A percentile compares a stretch with the other conserved stretches of the same genome.
Evolutionary conservation across 2,888 invertebrate species (phyloP).

Genomic region (Caenorhabditis afra): DNA sequence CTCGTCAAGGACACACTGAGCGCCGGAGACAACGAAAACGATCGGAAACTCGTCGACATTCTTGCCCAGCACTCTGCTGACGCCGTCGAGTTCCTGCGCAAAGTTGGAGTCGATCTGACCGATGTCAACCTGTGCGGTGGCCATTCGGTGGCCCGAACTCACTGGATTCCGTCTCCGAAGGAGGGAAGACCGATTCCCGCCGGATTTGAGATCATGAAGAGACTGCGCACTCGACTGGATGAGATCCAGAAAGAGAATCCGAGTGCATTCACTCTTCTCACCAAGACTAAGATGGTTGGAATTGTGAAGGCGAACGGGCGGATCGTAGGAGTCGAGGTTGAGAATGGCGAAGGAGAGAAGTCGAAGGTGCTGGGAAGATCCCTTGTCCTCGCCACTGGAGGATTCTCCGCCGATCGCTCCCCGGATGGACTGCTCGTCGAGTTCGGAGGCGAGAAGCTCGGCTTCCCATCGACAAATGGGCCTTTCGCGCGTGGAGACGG

Average conservation of each 20-base stretch:
- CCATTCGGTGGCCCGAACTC: slow-evolving; percentile 79
- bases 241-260: slow-evolving; percentile 67
- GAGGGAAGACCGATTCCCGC: slow-evolving; percentile 80
- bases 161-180: slow-evolving; percentile 80
- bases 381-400: slow-evolving; percentile 80
- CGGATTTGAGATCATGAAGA: slow-evolving; percentile 79
- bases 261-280: slow-evolving; percentile 56
- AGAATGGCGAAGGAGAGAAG: slow-evolving; percentile 25
- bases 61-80: slow-evolving; percentile 64
- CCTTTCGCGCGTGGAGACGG: slow-evolving; percentile 79
- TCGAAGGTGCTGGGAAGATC: slow-evolving; percentile 70
- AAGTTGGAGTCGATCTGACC: slow-evolving; percentile 75
- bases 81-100: slow-evolving; percentile 36
- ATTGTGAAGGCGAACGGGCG: slow-evolving; percentile 51
- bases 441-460: slow-evolving; percentile 71
- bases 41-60: slow-evolving; percentile 76
- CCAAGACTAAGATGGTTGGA: slow-evolving; percentile 56
- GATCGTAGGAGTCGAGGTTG: slow-evolving; percentile 58
- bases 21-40: slow-evolving; percentile 80
- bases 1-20: slow-evolving; percentile 78
- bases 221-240: slow-evolving; percentile 68
- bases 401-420: slow-evolving; percentile 77
- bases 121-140: slow-evolving; percentile 80
- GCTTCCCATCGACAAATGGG: slow-evolving; percentile 80
- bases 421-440: slow-evolving; percentile 75